phyloP scores from a whole-genome alignment of 2,113 vertebrate species.

The Austrofundulus limnaeus region DNA sequence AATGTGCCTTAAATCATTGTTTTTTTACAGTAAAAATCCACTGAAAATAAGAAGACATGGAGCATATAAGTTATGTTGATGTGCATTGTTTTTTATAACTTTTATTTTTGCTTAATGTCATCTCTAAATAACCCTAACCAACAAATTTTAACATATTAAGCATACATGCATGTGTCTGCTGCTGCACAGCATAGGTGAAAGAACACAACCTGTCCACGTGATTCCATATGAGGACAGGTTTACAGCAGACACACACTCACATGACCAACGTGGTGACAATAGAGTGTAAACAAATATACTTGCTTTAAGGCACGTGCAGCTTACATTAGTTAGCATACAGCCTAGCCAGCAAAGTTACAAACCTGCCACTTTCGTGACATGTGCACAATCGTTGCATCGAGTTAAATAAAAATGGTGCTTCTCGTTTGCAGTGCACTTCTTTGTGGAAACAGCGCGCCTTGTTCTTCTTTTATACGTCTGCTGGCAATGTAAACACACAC shows the following conservation, averaged over 20 bases:
- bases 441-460: conserved; percentile 47
- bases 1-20: too few relatives aligned
- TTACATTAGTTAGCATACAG: conserved; percentile 26
- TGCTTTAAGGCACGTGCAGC: conserved; percentile 62
- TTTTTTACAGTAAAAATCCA: too few relatives aligned
- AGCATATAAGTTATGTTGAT: too few relatives aligned
- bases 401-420: background rate
- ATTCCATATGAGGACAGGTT: background rate
- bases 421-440: conserved; percentile 20
- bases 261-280: conserved; percentile 19
- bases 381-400: too few relatives aligned
- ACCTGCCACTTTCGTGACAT: background rate
- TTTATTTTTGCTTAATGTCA: too few relatives aligned
- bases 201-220: background rate
- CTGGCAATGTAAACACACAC: conserved; percentile 74
- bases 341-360: background rate
- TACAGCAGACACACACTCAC: conserved; percentile 5
- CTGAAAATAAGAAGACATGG: too few relatives aligned
- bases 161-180: background rate
- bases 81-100: too few relatives aligned
- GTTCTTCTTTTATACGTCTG: conserved; percentile 33
- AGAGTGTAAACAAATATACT: conserved; percentile 60
- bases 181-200: background rate
- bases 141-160: too few relatives aligned
- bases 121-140: too few relatives aligned